phyloP scores from a whole-genome alignment of 1,140 invertebrate species.

The Argopecten irradians region DNA sequence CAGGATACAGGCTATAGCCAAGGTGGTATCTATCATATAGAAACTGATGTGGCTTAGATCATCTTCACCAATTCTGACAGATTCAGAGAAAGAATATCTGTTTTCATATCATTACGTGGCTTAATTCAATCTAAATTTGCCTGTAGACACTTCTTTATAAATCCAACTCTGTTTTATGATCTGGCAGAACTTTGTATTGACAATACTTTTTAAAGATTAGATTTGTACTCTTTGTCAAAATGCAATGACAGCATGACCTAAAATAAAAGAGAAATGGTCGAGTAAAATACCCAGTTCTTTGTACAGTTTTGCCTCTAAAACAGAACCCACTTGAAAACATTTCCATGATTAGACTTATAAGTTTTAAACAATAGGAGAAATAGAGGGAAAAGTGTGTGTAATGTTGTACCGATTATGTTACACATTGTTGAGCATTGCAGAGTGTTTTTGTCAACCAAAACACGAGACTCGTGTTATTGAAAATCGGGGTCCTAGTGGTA shows the following conservation, averaged over 20 bases:
- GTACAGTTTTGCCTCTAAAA: background rate
- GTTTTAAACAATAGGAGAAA: slow-evolving; percentile 3
- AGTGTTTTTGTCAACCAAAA: background rate
- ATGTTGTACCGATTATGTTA: background rate
- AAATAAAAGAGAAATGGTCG: background rate
- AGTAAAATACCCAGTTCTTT: background rate
- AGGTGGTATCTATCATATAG: no score
- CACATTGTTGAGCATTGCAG: background rate
- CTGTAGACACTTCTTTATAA: background rate
- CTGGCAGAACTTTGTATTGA: background rate
- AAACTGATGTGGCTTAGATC: no score
- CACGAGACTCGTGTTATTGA: background rate
- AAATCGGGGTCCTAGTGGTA: background rate
- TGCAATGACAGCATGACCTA: background rate
- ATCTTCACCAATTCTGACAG: background rate
- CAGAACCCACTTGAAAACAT: slow-evolving; percentile 3
- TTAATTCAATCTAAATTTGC: slow-evolving; percentile 1
- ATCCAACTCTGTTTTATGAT: background rate
- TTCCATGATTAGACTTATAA: background rate
- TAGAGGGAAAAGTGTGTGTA: background rate
- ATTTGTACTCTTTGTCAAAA: background rate
- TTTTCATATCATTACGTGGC: background rate
- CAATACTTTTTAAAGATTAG: background rate
- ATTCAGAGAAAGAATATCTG: background rate
- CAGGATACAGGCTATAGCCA: no score